phyloP scores from a whole-genome alignment of 2,797 vertebrate genomes.

The Morus bassanus region DNA sequence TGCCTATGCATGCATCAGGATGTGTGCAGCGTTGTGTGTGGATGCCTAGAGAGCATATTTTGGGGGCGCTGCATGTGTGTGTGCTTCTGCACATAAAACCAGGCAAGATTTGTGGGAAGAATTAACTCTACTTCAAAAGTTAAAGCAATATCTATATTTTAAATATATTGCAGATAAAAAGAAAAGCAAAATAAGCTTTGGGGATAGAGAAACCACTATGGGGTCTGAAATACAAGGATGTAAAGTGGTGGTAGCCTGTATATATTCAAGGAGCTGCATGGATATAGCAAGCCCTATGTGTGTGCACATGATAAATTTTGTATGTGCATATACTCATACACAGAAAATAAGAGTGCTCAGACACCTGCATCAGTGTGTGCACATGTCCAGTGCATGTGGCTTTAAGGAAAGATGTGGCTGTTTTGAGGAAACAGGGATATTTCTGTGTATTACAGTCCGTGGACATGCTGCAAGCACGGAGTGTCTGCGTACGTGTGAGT shows the following conservation, averaged over 20 bases:
- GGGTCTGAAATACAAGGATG: not conserved
- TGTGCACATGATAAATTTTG: not conserved
- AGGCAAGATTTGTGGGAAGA: not conserved
- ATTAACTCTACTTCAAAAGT: not conserved
- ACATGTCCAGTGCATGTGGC: not conserved
- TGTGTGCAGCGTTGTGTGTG: not conserved
- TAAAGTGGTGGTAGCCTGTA: not conserved
- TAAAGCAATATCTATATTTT: not conserved
- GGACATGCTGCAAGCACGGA: rapidly evolving
- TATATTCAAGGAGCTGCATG: not conserved
- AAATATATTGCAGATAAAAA: not conserved
- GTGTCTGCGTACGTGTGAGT: not conserved
- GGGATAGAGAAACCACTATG: not conserved
- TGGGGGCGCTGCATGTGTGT: not conserved
- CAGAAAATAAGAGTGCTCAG: not conserved
- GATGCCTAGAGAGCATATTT: not conserved
- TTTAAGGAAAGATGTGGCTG: not conserved
- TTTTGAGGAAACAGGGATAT: not conserved
- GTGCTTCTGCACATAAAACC: not conserved
- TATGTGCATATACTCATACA: rapidly evolving
- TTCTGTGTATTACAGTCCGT: not conserved
- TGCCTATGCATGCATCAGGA: rapidly evolving
- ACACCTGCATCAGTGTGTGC: rapidly evolving
- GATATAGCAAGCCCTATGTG: not conserved
- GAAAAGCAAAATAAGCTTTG: not conserved